phyloP scores from a whole-genome alignment of 2,888 invertebrate genomes.

The Agrochola lota region DNA sequence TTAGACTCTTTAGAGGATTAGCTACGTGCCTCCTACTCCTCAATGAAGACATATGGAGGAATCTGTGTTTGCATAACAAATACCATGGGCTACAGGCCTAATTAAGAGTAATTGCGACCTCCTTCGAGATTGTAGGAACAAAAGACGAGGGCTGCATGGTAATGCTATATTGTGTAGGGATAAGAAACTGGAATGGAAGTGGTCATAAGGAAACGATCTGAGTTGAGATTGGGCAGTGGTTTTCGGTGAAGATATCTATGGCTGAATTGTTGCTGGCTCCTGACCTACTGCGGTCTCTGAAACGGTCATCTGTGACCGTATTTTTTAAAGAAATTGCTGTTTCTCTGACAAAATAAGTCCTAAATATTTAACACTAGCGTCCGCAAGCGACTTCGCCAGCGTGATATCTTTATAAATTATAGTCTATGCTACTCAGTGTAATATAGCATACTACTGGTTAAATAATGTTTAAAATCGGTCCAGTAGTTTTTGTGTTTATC shows the following conservation, averaged over 20 bases:
- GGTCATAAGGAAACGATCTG: slow-evolving; percentile 40
- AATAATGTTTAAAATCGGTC: no score
- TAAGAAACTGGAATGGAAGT: slow-evolving; percentile 17
- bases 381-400: no score
- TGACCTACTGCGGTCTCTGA: background rate
- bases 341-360: background rate
- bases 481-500: no score
- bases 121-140: slow-evolving; percentile 69
- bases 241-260: background rate
- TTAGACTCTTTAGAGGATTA: slow-evolving; percentile 64
- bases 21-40: slow-evolving; percentile 70
- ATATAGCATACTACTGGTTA: no score
- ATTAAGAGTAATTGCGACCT: slow-evolving; percentile 85
- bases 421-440: no score
- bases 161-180: slow-evolving; percentile 44
- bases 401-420: no score
- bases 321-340: background rate
- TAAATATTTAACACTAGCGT: no score
- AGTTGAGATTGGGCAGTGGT: slow-evolving; percentile 18
- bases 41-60: slow-evolving; percentile 82
- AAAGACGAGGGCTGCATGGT: slow-evolving; percentile 54
- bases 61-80: slow-evolving; percentile 82
- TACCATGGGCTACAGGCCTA: slow-evolving; percentile 76
- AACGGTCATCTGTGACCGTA: background rate
- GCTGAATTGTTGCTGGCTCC: background rate